Base-by-base conservation (phyloP, 2,888 invertebrate species). In the Eristalis tenax region DNA sequence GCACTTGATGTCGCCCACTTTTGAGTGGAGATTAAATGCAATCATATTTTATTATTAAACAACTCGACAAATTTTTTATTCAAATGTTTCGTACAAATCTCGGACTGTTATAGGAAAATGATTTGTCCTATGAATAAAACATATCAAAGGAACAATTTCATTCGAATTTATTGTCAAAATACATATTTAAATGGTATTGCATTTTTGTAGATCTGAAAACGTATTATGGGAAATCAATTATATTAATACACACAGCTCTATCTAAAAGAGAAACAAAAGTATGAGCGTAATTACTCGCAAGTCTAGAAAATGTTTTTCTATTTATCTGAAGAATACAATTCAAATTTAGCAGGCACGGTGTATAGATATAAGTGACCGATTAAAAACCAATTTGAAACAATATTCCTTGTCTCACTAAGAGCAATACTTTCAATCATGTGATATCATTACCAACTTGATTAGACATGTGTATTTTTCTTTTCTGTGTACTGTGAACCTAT, bases 321-420 rank as follows among this genome's bases (percentile, higher is more conserved):
- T 6, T 50, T 50, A 50, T 50, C 43, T n/a, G n/a, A n/a, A 50
- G 43, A 35, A 43, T n/a, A 43, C 43, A 43, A 4, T 43, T 43
- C 4, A 3, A 13, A 43, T 13, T n/a, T 3, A 50, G n/a, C n/a
- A 50, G 43, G 43, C 18, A n/a, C 18, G n/a, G n/a, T 50, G 18
- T 50, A 2, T 1, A 18, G 50, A 50, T 50, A 18, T 18, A 50
- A 18, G 18, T 3, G 26, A 23, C 77, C 50, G 85, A 85, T 85
- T 85, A 85, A 77, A 85, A 85, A 82, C 59, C 85, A 85, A 85
- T 85, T 81, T 35, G 66, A 13, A 43, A 23, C 64, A 35, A 38
- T 71, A 73, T 57, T 66, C 32, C 13, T 13, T 71, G 65, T 74
- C 69, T 57, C 28, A 8, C 26, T 38, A 38, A 23, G 18, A 22